A percentile compares a stretch with the other conserved stretches of the same genome.
These are phyloP conservation scores for Aphelenchoides avenae DNA, from an alignment of 1,140 invertebrate genomes.

Conservation along the genomic window DNA sequence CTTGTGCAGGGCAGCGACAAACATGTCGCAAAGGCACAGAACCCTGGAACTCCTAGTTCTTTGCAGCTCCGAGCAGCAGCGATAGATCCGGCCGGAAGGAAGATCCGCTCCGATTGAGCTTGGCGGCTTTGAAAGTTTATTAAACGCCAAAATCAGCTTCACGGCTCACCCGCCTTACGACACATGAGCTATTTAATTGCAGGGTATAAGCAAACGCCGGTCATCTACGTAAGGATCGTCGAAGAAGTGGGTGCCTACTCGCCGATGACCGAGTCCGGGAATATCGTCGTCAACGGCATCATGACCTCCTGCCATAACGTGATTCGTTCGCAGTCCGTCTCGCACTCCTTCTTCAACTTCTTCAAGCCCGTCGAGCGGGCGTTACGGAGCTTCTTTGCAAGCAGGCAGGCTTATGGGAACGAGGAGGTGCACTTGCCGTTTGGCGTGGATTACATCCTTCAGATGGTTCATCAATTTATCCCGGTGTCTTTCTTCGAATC, in stretches of 20 bases:
- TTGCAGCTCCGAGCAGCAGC: too few relatives aligned
- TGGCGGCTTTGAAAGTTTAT: too few relatives aligned
- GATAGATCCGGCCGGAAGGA: too few relatives aligned
- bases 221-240: slow-evolving; percentile 20
- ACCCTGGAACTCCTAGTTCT: too few relatives aligned
- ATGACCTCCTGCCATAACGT: slow-evolving; percentile 49
- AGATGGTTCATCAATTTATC: slow-evolving; percentile 8
- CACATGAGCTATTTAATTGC: slow-evolving; percentile 6
- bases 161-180: too few relatives aligned
- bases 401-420: not conserved
- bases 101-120: too few relatives aligned
- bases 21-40: too few relatives aligned
- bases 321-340: slow-evolving; percentile 27
- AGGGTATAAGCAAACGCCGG: slow-evolving; percentile 2
- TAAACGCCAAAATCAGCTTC: too few relatives aligned
- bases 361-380: slow-evolving; percentile 13
- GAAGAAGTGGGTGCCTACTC: slow-evolving; percentile 38
- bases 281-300: slow-evolving; percentile 43
- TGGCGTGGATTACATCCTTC: slow-evolving; percentile 19
- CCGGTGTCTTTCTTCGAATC: not conserved
- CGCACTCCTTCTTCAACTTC: slow-evolving; percentile 35
- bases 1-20: too few relatives aligned
- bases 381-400: slow-evolving; percentile 4
- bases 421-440: slow-evolving; percentile 15
- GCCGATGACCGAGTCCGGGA: slow-evolving; percentile 44